A percentile compares a stretch with the other conserved stretches of the same genome.
These are phyloP conservation scores for Stercorarius parasiticus DNA, from an alignment of 2,113 vertebrate species.

Conservation along the genomic window DNA sequence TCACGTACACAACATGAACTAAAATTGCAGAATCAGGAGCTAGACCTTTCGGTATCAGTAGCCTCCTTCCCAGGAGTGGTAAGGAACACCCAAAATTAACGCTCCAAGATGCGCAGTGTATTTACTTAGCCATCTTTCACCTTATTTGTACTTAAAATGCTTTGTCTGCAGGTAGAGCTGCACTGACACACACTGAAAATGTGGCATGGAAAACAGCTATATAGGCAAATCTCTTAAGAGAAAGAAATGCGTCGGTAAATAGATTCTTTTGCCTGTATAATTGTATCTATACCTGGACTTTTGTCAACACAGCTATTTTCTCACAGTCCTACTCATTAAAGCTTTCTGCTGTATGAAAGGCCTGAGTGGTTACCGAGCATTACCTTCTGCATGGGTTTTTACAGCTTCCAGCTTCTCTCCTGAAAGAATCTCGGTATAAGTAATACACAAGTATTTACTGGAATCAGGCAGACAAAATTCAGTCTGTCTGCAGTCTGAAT, in stretches of 20 bases:
- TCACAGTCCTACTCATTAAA: neutral
- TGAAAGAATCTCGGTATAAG: neutral
- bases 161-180: neutral
- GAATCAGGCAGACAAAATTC: neutral
- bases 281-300: neutral
- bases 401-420: neutral
- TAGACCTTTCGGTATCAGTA: neutral
- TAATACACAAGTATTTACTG: neutral
- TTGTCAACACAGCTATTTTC: neutral
- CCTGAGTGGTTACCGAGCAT: neutral
- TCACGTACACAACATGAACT: neutral
- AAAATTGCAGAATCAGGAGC: neutral
- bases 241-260: neutral
- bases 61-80: neutral
- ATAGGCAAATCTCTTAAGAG: neutral
- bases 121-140: neutral
- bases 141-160: neutral
- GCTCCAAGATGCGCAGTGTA: neutral
- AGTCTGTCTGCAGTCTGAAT: constrained; percentile 26
- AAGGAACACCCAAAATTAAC: neutral
- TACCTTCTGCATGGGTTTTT: neutral
- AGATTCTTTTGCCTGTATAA: neutral
- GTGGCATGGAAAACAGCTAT: neutral
- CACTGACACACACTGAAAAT: neutral
- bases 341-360: neutral